Evolutionary conservation across 92 coral and sea anemone species (phyloP), one percentile per base, ranked within the genome.

Genomic region (Actinernus sp.): DNA sequence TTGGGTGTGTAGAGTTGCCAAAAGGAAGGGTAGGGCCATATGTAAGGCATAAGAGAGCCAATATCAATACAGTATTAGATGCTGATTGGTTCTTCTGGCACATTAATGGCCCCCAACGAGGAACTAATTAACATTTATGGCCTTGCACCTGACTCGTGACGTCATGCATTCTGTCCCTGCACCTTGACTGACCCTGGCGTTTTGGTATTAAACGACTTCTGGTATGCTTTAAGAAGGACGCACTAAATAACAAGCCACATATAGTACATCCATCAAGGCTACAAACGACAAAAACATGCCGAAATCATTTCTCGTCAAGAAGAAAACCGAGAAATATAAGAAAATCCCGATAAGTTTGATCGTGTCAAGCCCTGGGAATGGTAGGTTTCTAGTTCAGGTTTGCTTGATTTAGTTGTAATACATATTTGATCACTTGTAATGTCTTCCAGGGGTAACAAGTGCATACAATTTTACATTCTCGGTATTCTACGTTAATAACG

Each of bases 231-330:
- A 40, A 20, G 58, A 28, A 48, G 21, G 5, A 7, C 10, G 52
- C 19, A 18, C 7, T 14, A 36, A 34, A 34, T 6, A 14, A 34
- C 41, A 20, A 29, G 28, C 28, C 75, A 55, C 51, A 40, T 20
- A 13, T 36, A 49, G 37, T 36, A 34, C 14, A 58, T 5, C 26
- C 63, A 87, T 43, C n/a, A n/a, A n/a, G n/a, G n/a, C n/a, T n/a
- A n/a, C n/a, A n/a, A n/a, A n/a, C n/a, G n/a, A n/a, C n/a, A n/a
- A n/a, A n/a, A n/a, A n/a, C 30, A 92, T 92, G 97, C 97, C 97
- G 1, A 84, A 70, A 61, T 92, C 97, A 18, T 92, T 92, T 54
- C 76, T 92, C 14, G 78, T 92, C 49, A 92, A 92, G 86, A 92
- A 87, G 76, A 92, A 59, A 58, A 67, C 65, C 0, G 81, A 84